These are phyloP conservation scores for Cuculus canorus DNA, from an alignment of 2,797 vertebrate genomes.

Conservation along the genomic window DNA sequence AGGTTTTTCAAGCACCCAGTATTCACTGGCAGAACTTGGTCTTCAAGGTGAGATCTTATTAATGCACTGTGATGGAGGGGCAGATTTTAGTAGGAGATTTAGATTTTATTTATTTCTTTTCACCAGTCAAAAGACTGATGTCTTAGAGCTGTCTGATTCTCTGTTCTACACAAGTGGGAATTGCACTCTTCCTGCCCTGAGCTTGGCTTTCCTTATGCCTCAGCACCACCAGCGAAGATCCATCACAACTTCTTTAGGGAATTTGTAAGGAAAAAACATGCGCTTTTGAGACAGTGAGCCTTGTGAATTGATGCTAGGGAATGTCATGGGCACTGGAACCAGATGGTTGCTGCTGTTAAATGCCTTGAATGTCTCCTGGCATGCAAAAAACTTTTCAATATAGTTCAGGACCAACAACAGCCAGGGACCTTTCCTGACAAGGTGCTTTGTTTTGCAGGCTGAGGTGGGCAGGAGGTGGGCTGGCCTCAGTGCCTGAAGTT, in stretches of 20 bases:
- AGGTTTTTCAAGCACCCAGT: background rate
- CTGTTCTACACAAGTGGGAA: background rate
- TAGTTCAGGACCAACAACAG: background rate
- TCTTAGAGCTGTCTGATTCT: background rate
- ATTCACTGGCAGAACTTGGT: background rate
- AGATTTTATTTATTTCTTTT: background rate
- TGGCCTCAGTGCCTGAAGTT: background rate
- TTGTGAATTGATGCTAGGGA: background rate
- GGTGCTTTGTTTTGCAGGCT: background rate
- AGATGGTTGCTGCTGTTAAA: background rate
- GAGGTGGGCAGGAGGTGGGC: background rate
- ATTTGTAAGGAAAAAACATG: background rate
- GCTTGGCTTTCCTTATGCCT: background rate
- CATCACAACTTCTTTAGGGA: background rate
- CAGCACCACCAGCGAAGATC: background rate
- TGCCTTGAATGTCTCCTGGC: background rate
- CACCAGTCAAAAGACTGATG: background rate
- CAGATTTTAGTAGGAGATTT: background rate
- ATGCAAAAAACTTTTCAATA: background rate
- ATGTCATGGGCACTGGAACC: background rate
- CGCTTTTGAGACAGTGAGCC: background rate
- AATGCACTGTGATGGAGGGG: background rate
- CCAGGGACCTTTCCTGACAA: background rate
- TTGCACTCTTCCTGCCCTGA: background rate
- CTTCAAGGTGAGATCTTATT: background rate